phyloP scores from a whole-genome alignment of 1,140 invertebrate species.

The Caenorhabditis elegans region DNA sequence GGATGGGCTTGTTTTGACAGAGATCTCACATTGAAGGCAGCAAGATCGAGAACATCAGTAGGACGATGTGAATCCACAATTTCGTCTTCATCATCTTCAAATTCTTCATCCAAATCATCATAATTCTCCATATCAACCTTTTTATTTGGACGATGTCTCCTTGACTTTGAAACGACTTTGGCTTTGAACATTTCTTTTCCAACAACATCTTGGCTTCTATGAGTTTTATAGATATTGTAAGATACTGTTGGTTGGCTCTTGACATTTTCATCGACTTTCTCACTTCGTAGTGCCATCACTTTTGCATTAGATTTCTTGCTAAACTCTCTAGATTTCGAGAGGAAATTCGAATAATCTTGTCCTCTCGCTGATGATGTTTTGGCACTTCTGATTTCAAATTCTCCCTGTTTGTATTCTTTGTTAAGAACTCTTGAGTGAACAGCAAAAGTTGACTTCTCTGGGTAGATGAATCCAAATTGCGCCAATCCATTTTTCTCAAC shows the following conservation, averaged over 20 bases:
- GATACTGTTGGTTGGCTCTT: neutral
- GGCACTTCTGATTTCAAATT: conserved; percentile 11
- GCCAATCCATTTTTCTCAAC: neutral
- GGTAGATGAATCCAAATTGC: neutral
- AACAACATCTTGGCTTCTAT: neutral
- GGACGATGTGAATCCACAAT: too few relatives aligned
- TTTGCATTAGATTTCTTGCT: neutral
- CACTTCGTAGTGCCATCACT: neutral
- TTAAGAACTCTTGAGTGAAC: neutral
- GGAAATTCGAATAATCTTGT: neutral
- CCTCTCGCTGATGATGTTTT: neutral
- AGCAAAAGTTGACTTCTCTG: neutral
- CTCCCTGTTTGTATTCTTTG: neutral
- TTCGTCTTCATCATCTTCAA: neutral
- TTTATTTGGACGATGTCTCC: neutral
- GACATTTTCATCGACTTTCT: neutral
- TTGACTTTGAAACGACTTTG: neutral
- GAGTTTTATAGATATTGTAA: neutral
- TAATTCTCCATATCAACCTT: neutral
- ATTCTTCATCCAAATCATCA: neutral
- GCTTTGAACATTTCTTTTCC: neutral
- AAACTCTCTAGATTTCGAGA: neutral
- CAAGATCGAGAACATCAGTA: too few relatives aligned
- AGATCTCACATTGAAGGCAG: too few relatives aligned
- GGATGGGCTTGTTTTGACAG: too few relatives aligned